Evolutionary conservation across 2,113 vertebrate species (phyloP).

Genomic region (Pseudopipra pipra): DNA sequence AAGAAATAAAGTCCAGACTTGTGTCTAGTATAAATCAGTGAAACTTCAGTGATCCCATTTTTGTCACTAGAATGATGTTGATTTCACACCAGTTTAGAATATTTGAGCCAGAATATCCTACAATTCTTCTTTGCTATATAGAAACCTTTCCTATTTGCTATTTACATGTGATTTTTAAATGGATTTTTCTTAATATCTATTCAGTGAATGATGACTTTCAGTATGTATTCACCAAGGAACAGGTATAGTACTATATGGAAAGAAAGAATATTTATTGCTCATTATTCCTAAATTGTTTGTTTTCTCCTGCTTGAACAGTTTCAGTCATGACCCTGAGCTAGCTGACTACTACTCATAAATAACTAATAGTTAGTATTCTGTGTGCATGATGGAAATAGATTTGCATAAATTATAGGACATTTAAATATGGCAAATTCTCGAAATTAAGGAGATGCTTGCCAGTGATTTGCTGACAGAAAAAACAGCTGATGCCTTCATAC

Average conservation of each 20-base stretch:
- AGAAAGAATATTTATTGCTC: background rate
- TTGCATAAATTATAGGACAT: background rate
- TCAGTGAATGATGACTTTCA: background rate
- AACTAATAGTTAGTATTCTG: background rate
- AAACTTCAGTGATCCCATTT: background rate
- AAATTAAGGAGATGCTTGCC: background rate
- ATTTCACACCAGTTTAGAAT: background rate
- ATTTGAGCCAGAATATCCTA: background rate
- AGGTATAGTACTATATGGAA: background rate
- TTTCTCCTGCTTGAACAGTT: background rate
- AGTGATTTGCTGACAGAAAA: background rate
- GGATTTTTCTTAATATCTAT: background rate
- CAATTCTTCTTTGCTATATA: background rate
- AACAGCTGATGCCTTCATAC: background rate
- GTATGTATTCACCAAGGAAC: background rate
- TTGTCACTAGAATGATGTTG: background rate
- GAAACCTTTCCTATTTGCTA: background rate
- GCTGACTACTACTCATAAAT: background rate
- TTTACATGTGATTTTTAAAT: background rate
- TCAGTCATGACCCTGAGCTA: background rate
- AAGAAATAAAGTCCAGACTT: background rate
- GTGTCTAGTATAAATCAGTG: background rate
- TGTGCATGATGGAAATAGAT: background rate
- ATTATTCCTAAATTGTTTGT: background rate
- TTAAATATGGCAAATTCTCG: background rate